Evolutionary conservation across 2,797 vertebrate genomes (phyloP).

Genomic region (Lithobates pipiens): DNA sequence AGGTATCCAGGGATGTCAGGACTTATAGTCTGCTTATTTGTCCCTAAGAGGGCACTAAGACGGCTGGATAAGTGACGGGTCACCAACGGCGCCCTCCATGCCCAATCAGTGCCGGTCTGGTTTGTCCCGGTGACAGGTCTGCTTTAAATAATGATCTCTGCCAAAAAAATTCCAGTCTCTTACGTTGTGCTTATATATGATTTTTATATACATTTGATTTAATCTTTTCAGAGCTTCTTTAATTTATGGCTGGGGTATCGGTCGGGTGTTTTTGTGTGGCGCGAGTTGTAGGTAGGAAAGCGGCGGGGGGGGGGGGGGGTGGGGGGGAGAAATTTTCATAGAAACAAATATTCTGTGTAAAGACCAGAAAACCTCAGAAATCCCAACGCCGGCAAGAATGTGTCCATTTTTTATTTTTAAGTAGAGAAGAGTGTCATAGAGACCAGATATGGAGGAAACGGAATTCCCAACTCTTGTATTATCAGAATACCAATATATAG

Average conservation of each 20-base stretch:
- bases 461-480: not conserved
- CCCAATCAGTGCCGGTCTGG: not conserved
- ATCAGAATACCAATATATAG: not conserved
- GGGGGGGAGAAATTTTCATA: no score
- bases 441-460: not conserved
- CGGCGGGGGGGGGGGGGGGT: no score
- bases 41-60: no score
- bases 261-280: not conserved
- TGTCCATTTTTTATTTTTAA: not conserved
- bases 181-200: constrained; percentile 1
- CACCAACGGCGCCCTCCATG: not conserved
- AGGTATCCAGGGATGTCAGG: not conserved
- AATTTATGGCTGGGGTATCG: constrained; percentile 5
- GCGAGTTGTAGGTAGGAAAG: not conserved
- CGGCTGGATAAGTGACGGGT: not conserved
- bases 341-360: no score
- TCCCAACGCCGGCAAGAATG: not conserved
- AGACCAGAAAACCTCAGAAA: not conserved
- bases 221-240: not conserved
- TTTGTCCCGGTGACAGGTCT: not conserved
- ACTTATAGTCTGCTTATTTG: not conserved
- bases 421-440: not conserved
- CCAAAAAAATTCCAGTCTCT: not conserved
- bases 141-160: not conserved
- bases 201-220: constrained; percentile 28